Percentiles rank a stretch among this genome's conserved stretches.
Evolutionary conservation across 2,888 invertebrate species (phyloP).

Genomic region (Furcula furcula): DNA sequence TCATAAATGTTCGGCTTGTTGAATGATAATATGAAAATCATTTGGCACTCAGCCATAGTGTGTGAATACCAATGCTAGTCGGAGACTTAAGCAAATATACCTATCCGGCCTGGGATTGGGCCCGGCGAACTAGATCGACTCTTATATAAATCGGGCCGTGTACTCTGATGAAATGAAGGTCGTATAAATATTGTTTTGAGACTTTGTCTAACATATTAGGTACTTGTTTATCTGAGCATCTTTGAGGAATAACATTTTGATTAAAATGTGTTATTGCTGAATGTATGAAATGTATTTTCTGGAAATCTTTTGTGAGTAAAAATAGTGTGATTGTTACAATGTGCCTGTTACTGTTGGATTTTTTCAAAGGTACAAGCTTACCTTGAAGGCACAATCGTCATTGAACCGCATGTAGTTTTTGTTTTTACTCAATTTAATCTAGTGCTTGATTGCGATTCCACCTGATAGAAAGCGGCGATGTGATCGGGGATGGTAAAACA

Average conservation of each 20-base stretch:
- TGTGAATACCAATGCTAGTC: conserved; percentile 8
- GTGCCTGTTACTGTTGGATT: too few species aligned
- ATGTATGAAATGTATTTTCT: too few species aligned
- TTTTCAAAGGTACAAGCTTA: too few species aligned
- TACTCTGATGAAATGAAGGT: conserved; percentile 14
- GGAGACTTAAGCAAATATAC: conserved; percentile 17
- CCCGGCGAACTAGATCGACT: conserved; percentile 12
- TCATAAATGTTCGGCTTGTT: conserved; percentile 5
- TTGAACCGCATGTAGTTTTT: too few species aligned
- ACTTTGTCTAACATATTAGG: conserved; percentile 1
- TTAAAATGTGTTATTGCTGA: neutral
- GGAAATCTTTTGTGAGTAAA: too few species aligned
- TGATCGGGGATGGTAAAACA: too few species aligned
- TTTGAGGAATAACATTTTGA: neutral
- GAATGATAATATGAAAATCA: conserved; percentile 5
- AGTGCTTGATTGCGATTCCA: too few species aligned
- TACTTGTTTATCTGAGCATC: neutral
- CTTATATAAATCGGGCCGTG: conserved; percentile 15
- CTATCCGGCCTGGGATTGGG: conserved; percentile 10
- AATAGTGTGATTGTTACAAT: too few species aligned
- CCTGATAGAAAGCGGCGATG: too few species aligned
- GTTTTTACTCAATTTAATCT: too few species aligned
- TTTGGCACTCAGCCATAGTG: conserved; percentile 1
- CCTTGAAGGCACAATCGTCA: too few species aligned
- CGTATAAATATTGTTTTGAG: conserved; percentile 22